phyloP scores from a whole-genome alignment of 1,140 invertebrate genomes.

The Ips nitidus region DNA sequence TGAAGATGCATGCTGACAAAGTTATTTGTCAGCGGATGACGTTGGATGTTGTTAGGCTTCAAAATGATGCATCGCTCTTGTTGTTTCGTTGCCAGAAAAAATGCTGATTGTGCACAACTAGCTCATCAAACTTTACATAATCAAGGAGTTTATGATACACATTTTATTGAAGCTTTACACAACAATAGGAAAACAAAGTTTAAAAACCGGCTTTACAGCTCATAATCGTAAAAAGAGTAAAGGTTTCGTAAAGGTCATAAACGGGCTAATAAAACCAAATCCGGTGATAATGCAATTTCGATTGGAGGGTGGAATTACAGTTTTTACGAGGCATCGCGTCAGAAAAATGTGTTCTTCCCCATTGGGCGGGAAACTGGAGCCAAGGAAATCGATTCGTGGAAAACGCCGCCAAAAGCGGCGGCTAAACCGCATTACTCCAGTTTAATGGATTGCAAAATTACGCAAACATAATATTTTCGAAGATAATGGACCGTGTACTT shows the following conservation, averaged over 20 bases:
- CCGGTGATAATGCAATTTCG: conserved; percentile 19
- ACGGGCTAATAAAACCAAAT: conserved; percentile 15
- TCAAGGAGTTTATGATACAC: too few relatives aligned
- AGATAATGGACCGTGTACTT: conserved; percentile 26
- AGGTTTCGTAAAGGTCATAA: conserved; percentile 7
- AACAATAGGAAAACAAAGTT: not conserved
- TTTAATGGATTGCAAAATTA: conserved; percentile 30
- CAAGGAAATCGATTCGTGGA: conserved; percentile 5
- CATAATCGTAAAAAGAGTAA: conserved; percentile 3
- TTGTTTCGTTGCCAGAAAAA: too few relatives aligned
- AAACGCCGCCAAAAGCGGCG: conserved; percentile 3
- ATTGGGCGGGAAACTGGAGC: not conserved
- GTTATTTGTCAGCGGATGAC: too few relatives aligned
- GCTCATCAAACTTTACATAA: too few relatives aligned
- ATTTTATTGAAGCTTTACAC: too few relatives aligned
- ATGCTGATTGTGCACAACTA: too few relatives aligned
- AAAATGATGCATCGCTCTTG: too few relatives aligned
- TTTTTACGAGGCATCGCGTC: conserved; percentile 11
- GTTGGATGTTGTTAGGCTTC: too few relatives aligned
- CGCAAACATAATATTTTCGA: conserved; percentile 24
- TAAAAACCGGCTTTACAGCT: not conserved
- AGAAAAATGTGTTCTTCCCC: conserved; percentile 9
- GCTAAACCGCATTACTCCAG: conserved; percentile 7
- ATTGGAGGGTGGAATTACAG: conserved; percentile 10
- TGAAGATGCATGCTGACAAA: too few relatives aligned